Evolutionary conservation across 2,888 invertebrate genomes (phyloP), one percentile per base, ranked within the genome.

Genomic region (Tupiocoris notatus): DNA sequence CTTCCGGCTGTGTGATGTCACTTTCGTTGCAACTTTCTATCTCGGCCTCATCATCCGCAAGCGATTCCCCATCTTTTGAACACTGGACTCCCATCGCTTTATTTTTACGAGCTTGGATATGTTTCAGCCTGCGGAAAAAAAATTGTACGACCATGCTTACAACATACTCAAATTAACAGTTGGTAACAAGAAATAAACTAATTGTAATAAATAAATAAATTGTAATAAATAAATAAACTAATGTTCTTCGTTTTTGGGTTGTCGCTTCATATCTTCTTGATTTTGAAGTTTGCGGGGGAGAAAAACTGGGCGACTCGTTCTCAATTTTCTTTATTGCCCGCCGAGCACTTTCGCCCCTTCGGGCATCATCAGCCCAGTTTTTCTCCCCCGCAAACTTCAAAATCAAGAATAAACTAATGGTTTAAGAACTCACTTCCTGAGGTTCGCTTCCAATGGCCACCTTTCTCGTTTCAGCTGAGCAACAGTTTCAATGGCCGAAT

Each of bases 401-500:
- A n/a, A n/a, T n/a, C n/a, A n/a, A n/a, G n/a, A n/a, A n/a, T n/a
- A n/a, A n/a, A n/a, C n/a, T n/a, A n/a, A n/a, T n/a, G n/a, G n/a
- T n/a, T n/a, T n/a, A n/a, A n/a, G n/a, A 9, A 88, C 91, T 85
- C 85, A 94, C 91, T 95, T 95, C 83, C 96, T 88, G 64, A 97
- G 91, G 86, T 96, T 95, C 82, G 94, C 94, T 83, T 98, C 98
- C 81, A 96, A 88, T 78, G 95, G 88, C 88, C 96, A 97, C 81
- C 96, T 90, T 82, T 98, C 97, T 82, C 95, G 92, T 83, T 92
- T 91, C 80, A 94, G 88, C 82, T 92, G 94, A 79, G 92, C 92
- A 79, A 94, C 92, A 73, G 90, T 91, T 80, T 98, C 97, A 66
- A 98, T 87, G 78, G 92, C 91, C 25, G 88, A 90, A 82, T 98